phyloP scores from a whole-genome alignment of 2,113 vertebrate genomes.

The Rousettus leschenaultii region DNA sequence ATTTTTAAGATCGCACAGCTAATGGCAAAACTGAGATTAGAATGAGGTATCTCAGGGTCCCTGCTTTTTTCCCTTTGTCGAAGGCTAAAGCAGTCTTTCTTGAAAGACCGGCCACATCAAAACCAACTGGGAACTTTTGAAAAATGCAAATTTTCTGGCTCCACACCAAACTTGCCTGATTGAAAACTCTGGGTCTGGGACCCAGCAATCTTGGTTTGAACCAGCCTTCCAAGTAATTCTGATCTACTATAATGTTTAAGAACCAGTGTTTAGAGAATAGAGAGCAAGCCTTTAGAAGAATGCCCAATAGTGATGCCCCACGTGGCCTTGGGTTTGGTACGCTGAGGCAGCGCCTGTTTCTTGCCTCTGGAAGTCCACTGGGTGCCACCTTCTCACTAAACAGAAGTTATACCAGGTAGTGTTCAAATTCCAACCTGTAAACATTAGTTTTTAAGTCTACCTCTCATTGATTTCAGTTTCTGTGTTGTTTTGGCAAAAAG shows the following conservation, averaged over 20 bases:
- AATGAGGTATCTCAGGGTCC: not conserved
- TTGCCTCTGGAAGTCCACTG: not conserved
- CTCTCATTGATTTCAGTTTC: not conserved
- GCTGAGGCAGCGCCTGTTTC: too few species aligned
- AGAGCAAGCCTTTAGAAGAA: not conserved
- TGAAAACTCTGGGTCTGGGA: not conserved
- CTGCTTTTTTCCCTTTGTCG: not conserved
- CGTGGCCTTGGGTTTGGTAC: not conserved
- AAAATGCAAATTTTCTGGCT: not conserved
- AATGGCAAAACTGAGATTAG: not conserved
- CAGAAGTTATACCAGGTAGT: not conserved
- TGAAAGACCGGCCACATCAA: not conserved
- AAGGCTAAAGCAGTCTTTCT: not conserved
- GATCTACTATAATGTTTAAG: not conserved
- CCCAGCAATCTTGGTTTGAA: not conserved
- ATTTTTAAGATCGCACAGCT: not conserved
- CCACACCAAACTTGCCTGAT: not conserved
- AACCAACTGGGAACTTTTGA: not conserved
- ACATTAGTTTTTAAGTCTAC: not conserved
- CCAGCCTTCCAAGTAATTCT: not conserved
- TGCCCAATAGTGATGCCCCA: not conserved
- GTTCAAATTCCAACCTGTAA: not conserved
- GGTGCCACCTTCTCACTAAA: not conserved
- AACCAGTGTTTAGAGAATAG: not conserved
- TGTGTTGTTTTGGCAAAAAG: not conserved